Conservation (phyloP, 2,888 invertebrate genomes). For the Eupithecia centaureata region DNA sequence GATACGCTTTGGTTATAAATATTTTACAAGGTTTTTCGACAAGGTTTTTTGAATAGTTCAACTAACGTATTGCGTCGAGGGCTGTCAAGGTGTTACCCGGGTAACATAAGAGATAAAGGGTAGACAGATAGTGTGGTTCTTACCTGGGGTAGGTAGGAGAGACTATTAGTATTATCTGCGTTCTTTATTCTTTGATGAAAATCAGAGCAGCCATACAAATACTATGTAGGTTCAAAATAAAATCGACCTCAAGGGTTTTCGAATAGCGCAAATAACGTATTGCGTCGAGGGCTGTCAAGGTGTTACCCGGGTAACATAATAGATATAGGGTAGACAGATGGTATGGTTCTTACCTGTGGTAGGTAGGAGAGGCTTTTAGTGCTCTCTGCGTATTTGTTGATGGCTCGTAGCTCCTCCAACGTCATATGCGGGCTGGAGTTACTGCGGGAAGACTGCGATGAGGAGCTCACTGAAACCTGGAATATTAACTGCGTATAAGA, state of each 20-base stretch:
- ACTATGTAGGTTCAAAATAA: neutral
- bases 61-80: no score
- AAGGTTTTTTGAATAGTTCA: neutral
- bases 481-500: no score
- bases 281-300: neutral
- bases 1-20: no score
- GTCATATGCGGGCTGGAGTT: conserved; percentile 89
- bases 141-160: conserved; percentile 96
- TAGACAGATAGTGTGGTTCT: conserved; percentile 42
- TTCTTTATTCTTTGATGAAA: conserved; percentile 59
- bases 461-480: conserved; percentile 88
- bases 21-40: no score
- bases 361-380: conserved; percentile 95
- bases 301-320: neutral
- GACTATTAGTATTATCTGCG: conserved; percentile 95
- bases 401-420: conserved; percentile 91
- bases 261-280: no score
- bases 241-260: neutral
- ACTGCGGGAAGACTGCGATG: conserved; percentile 88
- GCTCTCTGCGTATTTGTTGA: conserved; percentile 95
- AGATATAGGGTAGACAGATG: conserved; percentile 18
- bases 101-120: neutral
- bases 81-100: neutral
- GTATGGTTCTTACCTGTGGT: conserved; percentile 88
- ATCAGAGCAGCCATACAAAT: neutral